phyloP scores from a whole-genome alignment of 2,113 vertebrate genomes.

The Tympanuchus pallidicinctus region DNA sequence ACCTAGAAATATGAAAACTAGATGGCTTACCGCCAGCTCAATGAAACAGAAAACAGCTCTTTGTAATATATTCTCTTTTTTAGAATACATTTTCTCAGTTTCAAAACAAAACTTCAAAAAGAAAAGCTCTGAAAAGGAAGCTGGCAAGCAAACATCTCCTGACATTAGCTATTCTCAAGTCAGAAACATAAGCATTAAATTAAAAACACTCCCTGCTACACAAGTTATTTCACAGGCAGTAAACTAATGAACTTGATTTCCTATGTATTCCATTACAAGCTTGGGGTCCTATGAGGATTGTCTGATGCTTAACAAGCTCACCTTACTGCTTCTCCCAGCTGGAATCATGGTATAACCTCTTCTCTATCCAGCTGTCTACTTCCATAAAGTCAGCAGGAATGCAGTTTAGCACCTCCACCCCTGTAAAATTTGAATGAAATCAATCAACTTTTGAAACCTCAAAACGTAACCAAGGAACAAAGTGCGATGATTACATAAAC shows the following conservation, averaged over 20 bases:
- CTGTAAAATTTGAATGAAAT: conserved; percentile 52
- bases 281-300: conserved; percentile 18
- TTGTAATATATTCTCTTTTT: conserved; percentile 19
- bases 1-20: conserved; percentile 19
- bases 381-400: neutral
- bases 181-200: conserved; percentile 35
- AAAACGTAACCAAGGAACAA: neutral
- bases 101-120: conserved; percentile 51
- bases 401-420: conserved; percentile 40
- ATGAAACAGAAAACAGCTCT: conserved; percentile 12
- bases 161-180: neutral
- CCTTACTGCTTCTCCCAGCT: conserved; percentile 49
- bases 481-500: neutral
- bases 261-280: conserved; percentile 37
- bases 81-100: conserved; percentile 12
- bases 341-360: conserved; percentile 55
- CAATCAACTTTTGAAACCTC: conserved; percentile 10
- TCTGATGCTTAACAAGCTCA: conserved; percentile 53
- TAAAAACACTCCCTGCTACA: conserved; percentile 59
- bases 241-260: conserved; percentile 45
- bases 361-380: neutral
- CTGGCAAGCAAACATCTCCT: conserved; percentile 16
- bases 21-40: neutral
- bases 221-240: conserved; percentile 58
- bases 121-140: conserved; percentile 35